phyloP scores from a whole-genome alignment of 2,888 invertebrate genomes.

The Diogma glabrata region DNA sequence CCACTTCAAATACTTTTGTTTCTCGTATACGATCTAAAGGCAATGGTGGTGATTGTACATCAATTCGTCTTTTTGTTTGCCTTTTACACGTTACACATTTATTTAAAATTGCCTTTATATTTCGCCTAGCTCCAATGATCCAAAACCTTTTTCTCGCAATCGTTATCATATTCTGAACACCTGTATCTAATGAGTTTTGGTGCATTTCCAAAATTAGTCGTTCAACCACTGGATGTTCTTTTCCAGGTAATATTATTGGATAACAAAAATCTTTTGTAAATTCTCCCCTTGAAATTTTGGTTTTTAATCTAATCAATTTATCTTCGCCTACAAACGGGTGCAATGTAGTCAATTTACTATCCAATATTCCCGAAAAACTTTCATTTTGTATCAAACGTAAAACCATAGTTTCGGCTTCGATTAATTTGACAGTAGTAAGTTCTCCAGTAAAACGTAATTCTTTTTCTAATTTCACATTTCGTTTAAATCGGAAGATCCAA shows the following conservation, averaged over 20 bases:
- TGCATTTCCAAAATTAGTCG: slow-evolving; percentile 15
- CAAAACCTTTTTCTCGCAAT: slow-evolving; percentile 21
- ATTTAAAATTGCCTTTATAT: slow-evolving; percentile 16
- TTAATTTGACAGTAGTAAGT: not conserved
- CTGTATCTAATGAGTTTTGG: too few relatives aligned
- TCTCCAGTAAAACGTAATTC: too few relatives aligned
- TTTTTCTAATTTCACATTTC: too few relatives aligned
- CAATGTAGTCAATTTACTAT: slow-evolving; percentile 13
- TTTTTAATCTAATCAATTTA: slow-evolving; percentile 18
- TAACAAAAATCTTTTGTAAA: slow-evolving; percentile 19
- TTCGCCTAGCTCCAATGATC: slow-evolving; percentile 20
- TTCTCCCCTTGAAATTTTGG: slow-evolving; percentile 16
- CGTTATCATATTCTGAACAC: slow-evolving; percentile 19
- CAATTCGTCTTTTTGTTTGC: not conserved
- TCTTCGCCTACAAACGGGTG: slow-evolving; percentile 15
- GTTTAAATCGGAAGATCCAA: too few relatives aligned
- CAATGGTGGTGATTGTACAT: not conserved
- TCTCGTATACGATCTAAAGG: slow-evolving; percentile 8
- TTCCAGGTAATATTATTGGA: slow-evolving; percentile 22
- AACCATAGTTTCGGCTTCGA: not conserved
- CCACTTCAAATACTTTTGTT: slow-evolving; percentile 8
- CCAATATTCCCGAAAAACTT: slow-evolving; percentile 11
- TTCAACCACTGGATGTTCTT: slow-evolving; percentile 20
- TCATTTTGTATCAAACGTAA: not conserved
- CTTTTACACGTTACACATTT: slow-evolving; percentile 19